phyloP scores from a whole-genome alignment of 1,140 invertebrate genomes.

The Drosophila subobscura region DNA sequence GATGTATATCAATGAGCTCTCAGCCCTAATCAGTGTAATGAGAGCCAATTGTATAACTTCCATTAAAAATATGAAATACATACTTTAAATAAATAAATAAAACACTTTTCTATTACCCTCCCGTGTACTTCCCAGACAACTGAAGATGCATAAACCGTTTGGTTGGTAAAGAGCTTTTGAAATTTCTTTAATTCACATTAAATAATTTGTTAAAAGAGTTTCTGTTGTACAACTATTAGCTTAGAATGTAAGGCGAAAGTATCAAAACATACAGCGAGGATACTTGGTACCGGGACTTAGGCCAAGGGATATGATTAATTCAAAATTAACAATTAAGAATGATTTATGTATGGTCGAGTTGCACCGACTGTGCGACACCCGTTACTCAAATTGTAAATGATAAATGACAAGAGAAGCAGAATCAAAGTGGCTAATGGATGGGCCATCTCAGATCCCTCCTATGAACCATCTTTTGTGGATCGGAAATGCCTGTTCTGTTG shows the following conservation, averaged over 20 bases:
- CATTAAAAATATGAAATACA: constrained; percentile 79
- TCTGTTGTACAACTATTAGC: constrained; percentile 12
- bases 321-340: constrained; percentile 18
- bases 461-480: too few relatives aligned
- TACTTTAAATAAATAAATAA: constrained; percentile 68
- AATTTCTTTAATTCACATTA: constrained; percentile 45
- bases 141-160: background rate
- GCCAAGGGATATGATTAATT: constrained; percentile 23
- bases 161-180: constrained; percentile 50
- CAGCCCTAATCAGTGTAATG: constrained; percentile 64
- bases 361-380: too few relatives aligned
- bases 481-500: too few relatives aligned
- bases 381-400: too few relatives aligned
- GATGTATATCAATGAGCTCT: constrained; percentile 65
- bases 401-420: too few relatives aligned
- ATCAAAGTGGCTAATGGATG: too few relatives aligned
- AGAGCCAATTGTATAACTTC: constrained; percentile 75
- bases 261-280: constrained; percentile 48
- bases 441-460: too few relatives aligned
- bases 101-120: constrained; percentile 71
- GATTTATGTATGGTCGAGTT: too few relatives aligned
- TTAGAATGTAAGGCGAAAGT: constrained; percentile 48
- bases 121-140: constrained; percentile 21
- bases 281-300: constrained; percentile 46
- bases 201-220: constrained; percentile 34